Evolutionary conservation across 2,113 vertebrate genomes (phyloP), one percentile per base, ranked within the genome.

Genomic region (Eretmochelys imbricata): DNA sequence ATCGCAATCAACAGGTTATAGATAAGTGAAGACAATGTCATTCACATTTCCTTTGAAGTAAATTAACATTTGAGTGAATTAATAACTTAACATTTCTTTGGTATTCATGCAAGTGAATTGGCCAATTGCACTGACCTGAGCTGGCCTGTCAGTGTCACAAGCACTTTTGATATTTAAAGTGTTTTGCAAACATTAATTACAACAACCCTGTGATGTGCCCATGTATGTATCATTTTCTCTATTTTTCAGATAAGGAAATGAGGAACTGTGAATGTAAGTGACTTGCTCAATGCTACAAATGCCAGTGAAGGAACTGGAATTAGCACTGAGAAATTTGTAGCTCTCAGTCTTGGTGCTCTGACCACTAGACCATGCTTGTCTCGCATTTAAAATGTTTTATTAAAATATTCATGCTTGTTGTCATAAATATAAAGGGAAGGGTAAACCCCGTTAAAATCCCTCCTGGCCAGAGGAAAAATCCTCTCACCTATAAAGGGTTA

Each of bases 321-420:
- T 57, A 57, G 38, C 53, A 6, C 20, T 27, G 25, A 57, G 54
- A 27, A 54, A 25, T 55, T 25, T 57, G 53, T 57, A n/a, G 0
- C 0, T 84, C 80, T 65, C 6, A 59, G 59, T 20, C 13, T 11
- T 10, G 7, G 7, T 3, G 0, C 81, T 89, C 53, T 82, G 3
- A 85, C 50, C 93, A 48, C 3, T 2, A 2, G 19, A 2, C 85
- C 85, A 76, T 49, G 42, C 85, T 31, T 62, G 42, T 0, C 29
- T 94, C 53, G 59, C 6, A 2, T 55, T 69, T 80, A 48, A 50
- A 87, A 65, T 24, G 48, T 25, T 46, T 46, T 78, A 76, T 22
- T 25, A 4, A 3, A 51, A 3, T 62, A 10, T 90, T 95, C 0
- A 0, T 13, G 5, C 29, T 29, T 27, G 38, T 42, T 42, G 38